These are phyloP conservation scores for Sceloporus tristichus DNA, from an alignment of 2,113 vertebrate species.

Conservation along the genomic window DNA sequence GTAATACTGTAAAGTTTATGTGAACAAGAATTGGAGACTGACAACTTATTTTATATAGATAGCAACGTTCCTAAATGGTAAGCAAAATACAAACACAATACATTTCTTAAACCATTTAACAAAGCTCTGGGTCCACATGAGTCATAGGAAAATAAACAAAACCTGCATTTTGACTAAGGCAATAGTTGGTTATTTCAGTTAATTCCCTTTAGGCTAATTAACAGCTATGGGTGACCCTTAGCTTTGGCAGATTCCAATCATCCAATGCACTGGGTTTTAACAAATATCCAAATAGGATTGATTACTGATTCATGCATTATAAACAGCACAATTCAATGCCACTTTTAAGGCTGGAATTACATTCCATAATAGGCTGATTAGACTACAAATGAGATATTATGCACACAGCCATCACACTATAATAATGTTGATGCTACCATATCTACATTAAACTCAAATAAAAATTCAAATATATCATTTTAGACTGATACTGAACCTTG, in stretches of 20 bases:
- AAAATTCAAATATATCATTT: constrained; percentile 49
- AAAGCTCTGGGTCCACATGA: constrained; percentile 1
- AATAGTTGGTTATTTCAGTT: constrained; percentile 85
- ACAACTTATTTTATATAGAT: background rate
- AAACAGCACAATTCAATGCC: constrained; percentile 51
- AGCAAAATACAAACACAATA: background rate
- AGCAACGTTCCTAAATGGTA: background rate
- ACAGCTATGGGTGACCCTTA: constrained; percentile 86
- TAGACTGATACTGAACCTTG: constrained; percentile 65
- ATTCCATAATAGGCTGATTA: constrained; percentile 27
- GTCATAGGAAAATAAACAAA: constrained; percentile 3
- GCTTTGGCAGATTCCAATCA: constrained; percentile 82
- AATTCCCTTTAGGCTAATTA: constrained; percentile 92
- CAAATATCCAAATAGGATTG: constrained; percentile 78
- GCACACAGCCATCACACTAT: constrained; percentile 21
- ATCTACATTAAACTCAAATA: constrained; percentile 41
- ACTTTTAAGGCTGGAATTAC: constrained; percentile 40
- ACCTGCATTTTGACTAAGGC: constrained; percentile 1
- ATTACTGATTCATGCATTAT: constrained; percentile 76
- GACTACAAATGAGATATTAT: constrained; percentile 48
- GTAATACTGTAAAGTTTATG: background rate
- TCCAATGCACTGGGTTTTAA: constrained; percentile 84
- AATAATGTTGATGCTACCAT: constrained; percentile 26
- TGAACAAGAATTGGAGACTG: background rate
- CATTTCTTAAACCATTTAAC: background rate